These are phyloP conservation scores for Xyrauchen texanus DNA, from an alignment of 2,113 vertebrate species.

Conservation along the genomic window DNA sequence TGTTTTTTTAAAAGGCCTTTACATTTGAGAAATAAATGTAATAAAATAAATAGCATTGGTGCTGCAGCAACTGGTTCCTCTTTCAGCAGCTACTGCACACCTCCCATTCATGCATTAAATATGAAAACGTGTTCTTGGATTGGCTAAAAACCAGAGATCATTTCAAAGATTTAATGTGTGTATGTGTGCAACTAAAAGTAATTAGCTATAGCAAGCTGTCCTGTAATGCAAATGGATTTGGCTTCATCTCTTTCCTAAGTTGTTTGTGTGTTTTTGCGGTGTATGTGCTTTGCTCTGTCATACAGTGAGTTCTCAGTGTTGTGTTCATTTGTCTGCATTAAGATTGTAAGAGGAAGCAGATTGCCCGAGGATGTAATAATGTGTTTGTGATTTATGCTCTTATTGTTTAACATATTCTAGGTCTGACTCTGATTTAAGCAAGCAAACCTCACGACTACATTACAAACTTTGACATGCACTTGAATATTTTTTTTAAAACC, in stretches of 20 bases:
- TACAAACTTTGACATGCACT: background rate
- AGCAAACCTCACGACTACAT: background rate
- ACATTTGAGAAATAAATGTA: background rate
- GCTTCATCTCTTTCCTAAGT: background rate
- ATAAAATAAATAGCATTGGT: too few species aligned
- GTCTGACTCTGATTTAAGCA: background rate
- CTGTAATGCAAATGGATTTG: background rate
- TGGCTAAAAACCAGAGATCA: background rate
- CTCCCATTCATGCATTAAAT: background rate
- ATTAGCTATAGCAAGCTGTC: background rate
- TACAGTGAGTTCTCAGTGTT: slow-evolving; percentile 7
- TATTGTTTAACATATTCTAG: background rate
- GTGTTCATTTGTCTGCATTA: background rate
- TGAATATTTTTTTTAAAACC: background rate
- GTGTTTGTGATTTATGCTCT: slow-evolving; percentile 28
- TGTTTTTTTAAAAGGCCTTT: background rate
- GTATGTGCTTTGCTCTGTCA: slow-evolving; percentile 3
- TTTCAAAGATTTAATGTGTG: background rate
- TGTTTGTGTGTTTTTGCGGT: slow-evolving; percentile 14
- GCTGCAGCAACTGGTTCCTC: too few species aligned
- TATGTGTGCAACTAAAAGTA: background rate
- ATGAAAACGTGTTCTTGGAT: background rate
- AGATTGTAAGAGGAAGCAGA: background rate
- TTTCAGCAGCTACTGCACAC: too few species aligned
- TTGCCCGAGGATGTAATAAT: slow-evolving; percentile 24